Base-by-base conservation (phyloP, 2,113 vertebrate genomes). In the Myxocyprinus asiaticus region DNA sequence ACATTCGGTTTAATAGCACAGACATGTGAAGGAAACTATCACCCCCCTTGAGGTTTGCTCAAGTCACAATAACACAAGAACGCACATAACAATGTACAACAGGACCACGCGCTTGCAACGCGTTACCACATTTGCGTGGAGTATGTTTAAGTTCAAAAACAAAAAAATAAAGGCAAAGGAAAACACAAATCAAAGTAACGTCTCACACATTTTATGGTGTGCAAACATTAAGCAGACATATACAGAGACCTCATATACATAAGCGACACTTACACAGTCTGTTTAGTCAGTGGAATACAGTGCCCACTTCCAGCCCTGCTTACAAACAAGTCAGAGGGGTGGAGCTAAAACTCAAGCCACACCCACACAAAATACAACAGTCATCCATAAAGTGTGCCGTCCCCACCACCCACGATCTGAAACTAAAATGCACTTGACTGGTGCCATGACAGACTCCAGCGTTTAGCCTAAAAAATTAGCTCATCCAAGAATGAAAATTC, bases 161-260 rank as follows among this genome's bases (percentile, higher is more conserved):
- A 1, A 33, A 33, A 33, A 33, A 33, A 33, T 33, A 33, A 33
- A 33, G 3, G 22, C 3, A 33, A 33, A 33, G 22, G 22, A 33
- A 62, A 17, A 45, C 9, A 61, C 67, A 63, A 59, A 71, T 5
- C 15, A 11, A 71, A 43, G 64, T 17, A 67, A 42, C 43, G 22
- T 63, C 43, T 78, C 71, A 79, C 68, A 53, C 48, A 50, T 77
- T 82, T 80, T 68, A 77, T 81, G 66, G 58, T 65, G 79, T 81
- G 79, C 67, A 82, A 74, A 80, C 68, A 79, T 76, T 59, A 77
- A 61, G 53, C 68, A 77, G 56, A 80, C 79, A 82, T 72, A 61
- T 44, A 79, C 76, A 81, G 22, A 80, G 17, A 81, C 47, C 51
- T 81, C 75, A 73, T 73, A 69, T 69, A 81, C 70, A 77, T 72